Evolutionary conservation across 2,888 invertebrate genomes (phyloP).

Genomic region (Pherbina coryleti): DNA sequence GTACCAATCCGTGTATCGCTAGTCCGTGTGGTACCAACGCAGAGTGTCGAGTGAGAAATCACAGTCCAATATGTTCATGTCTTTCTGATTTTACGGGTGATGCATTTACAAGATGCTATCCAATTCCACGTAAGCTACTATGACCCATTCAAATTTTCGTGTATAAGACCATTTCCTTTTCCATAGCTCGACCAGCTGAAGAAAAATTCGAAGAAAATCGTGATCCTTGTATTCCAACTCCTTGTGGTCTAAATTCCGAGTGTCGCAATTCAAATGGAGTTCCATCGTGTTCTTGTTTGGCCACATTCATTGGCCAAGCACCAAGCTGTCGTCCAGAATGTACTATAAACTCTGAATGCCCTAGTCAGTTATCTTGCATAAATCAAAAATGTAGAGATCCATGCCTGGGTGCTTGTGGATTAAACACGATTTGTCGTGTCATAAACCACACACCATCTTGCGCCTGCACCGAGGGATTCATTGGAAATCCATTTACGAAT

Average conservation of each 20-base stretch:
- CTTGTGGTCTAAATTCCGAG: constrained; percentile 78
- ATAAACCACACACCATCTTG: constrained; percentile 80
- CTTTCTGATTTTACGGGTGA: constrained; percentile 79
- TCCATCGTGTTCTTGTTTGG: constrained; percentile 78
- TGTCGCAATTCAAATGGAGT: constrained; percentile 74
- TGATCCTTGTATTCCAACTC: constrained; percentile 79
- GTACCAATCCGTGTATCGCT: constrained; percentile 81
- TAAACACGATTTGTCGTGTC: constrained; percentile 75
- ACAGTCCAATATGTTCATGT: constrained; percentile 84
- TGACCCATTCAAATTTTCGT: too few species aligned
- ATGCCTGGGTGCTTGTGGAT: constrained; percentile 80
- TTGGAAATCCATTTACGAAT: constrained; percentile 73
- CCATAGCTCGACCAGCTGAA: constrained; percentile 57
- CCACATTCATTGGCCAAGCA: constrained; percentile 77
- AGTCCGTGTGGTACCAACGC: constrained; percentile 77
- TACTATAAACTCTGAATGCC: constrained; percentile 79
- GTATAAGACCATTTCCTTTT: background rate
- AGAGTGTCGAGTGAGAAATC: constrained; percentile 81
- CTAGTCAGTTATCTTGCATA: constrained; percentile 79
- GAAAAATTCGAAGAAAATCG: constrained; percentile 58
- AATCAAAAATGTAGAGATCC: constrained; percentile 80
- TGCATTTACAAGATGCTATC: constrained; percentile 77
- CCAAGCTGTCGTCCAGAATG: constrained; percentile 83
- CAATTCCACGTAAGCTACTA: constrained; percentile 68
- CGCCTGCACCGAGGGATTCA: constrained; percentile 74